Base-by-base conservation (phyloP, 1,140 invertebrate species). In the Trichomalopsis sarcophagae region DNA sequence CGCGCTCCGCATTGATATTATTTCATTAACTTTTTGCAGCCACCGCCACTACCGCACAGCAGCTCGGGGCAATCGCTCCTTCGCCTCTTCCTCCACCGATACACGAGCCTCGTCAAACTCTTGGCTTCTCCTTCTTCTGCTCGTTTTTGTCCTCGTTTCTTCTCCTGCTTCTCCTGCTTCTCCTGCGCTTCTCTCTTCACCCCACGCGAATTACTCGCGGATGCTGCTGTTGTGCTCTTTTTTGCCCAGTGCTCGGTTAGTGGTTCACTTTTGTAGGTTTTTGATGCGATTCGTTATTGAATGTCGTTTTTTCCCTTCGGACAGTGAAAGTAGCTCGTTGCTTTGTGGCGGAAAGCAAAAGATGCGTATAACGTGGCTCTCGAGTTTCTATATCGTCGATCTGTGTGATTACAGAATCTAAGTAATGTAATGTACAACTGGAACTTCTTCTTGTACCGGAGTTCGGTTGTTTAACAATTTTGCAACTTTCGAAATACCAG, bases 1-100 rank as follows among this genome's bases (percentile, higher is more conserved):
- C 92, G 91, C 91, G 91, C 89, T 90, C 89, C 88, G 92, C 91
- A 92, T 92, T 91, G 90, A 92, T 92, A 92, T 92, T 92, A 92
- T 92, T 92, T 92, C 92, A 92, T 92, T 92, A 92, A 90, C 90
- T 92, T 92, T 81, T 92, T 92, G 88, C 88, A 77, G 85, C 88
- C 88, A 88, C 88, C 66, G 14, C 27, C 69, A 47, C 69, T 3
- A 17, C 55, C 14, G 55, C 86, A 74, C 27, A 1, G 55, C 81
- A 30, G 44, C 76, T 84, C 76, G 11, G 23, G 66, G 83, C 76
- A 21, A 84, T 84, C 77, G 6, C 40, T 13, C 74, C 40, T 79
- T 81, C 36, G 55, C 68, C 73, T 81, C 84, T 71, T 81, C 71
- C 50, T 11, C 30, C 68, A 44, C 40, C 88, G 85, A 81, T 83